These are phyloP conservation scores for Sphecodes monilicornis DNA, from an alignment of 2,888 invertebrate species.

Conservation along the genomic window DNA sequence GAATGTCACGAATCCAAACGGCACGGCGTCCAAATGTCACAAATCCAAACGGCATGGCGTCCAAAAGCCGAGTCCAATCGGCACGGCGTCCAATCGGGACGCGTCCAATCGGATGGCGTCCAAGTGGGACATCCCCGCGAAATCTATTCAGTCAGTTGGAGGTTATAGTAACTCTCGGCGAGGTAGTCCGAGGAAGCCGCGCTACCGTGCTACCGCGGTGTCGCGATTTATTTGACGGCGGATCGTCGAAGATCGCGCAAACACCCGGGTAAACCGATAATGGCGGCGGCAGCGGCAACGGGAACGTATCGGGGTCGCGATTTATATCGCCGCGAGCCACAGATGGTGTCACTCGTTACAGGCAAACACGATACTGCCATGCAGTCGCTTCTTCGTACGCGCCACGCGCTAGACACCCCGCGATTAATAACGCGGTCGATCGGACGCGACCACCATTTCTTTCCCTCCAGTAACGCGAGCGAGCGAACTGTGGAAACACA, in stretches of 20 bases:
- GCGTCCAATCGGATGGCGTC: no score
- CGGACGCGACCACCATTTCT: neutral
- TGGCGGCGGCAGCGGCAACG: neutral
- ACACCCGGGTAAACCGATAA: constrained; percentile 31
- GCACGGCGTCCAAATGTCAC: no score
- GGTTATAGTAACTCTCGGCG: neutral
- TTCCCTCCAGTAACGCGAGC: neutral
- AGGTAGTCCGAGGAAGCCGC: neutral
- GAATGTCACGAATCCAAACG: no score
- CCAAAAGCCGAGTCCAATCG: no score
- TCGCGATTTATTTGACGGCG: constrained; percentile 35
- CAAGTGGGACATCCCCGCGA: no score
- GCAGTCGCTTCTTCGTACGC: constrained; percentile 28
- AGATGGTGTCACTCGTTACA: constrained; percentile 62
- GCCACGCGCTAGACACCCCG: constrained; percentile 30
- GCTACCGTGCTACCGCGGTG: neutral
- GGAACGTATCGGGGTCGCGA: constrained; percentile 32
- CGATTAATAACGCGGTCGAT: constrained; percentile 51
- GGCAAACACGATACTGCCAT: constrained; percentile 44
- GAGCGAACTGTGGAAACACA: no score
- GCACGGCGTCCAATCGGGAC: no score
- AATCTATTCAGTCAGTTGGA: neutral
- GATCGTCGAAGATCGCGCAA: constrained; percentile 25
- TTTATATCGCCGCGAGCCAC: constrained; percentile 48
- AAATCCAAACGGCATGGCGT: no score